phyloP scores from a whole-genome alignment of 1,140 invertebrate genomes.

The Aphis craccivora region DNA sequence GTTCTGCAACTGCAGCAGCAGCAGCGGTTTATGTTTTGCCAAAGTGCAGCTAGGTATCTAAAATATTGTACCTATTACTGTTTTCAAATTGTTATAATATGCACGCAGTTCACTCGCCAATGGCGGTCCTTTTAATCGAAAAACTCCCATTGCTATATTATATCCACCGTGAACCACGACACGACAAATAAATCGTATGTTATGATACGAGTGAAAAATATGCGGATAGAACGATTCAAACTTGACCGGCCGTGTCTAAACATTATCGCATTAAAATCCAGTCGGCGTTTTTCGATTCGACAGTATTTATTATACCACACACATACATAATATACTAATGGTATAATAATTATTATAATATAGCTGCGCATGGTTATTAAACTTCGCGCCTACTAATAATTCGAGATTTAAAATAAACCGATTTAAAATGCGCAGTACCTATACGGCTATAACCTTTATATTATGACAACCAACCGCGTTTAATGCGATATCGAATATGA shows the following conservation, averaged over 20 bases:
- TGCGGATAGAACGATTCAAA: not conserved
- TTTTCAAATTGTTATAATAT: not conserved
- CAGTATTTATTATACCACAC: slow-evolving; percentile 24
- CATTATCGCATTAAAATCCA: slow-evolving; percentile 38
- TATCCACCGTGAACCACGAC: not conserved
- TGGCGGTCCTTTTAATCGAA: not conserved
- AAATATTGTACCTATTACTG: not conserved
- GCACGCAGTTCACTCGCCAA: not conserved
- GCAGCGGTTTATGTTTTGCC: not conserved
- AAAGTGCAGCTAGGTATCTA: not conserved
- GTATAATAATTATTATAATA: not conserved
- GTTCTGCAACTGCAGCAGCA: not conserved
- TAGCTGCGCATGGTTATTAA: not conserved
- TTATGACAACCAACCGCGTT: not conserved
- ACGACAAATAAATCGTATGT: not conserved
- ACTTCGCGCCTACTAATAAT: not conserved
- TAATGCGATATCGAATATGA: not conserved
- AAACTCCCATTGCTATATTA: not conserved
- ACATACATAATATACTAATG: slow-evolving; percentile 20
- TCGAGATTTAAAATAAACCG: slow-evolving; percentile 6
- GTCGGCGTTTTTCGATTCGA: slow-evolving; percentile 3
- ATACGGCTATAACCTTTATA: not conserved
- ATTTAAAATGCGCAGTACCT: not conserved
- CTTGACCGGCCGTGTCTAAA: not conserved
- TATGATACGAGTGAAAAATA: not conserved